Evolutionary conservation across 2,797 vertebrate species (phyloP), one percentile per base, ranked within the genome.

Genomic region (Chaunax sp.): DNA sequence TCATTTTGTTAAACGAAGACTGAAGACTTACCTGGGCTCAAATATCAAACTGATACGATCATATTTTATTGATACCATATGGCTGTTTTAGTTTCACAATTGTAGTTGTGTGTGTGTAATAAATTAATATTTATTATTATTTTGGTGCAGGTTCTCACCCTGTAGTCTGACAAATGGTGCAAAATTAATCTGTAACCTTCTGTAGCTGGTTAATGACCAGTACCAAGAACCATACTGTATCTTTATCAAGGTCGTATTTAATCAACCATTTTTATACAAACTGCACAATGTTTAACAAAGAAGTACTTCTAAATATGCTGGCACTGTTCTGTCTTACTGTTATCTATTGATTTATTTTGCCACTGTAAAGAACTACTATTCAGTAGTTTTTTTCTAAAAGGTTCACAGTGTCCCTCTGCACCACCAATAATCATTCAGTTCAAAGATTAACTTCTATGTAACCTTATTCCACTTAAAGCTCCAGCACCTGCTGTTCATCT

Each of bases 401-500:
- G 3, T 18, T n/a, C n/a, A 15, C 2, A 14, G 14, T 15, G 28
- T 30, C 9, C 5, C 9, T 30, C 15, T 40, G 5, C 20, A 10
- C 0, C 19, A 30, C 12, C 12, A 12, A 8, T 11, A 30, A 2
- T 30, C 9, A 28, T 25, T 0, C 13, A 20, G 9, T 14, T 19
- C 8, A 15, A 20, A 60, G 43, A 25, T 5, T 22, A 52, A 63
- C n/a, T 37, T 33, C 11, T 3, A 0, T 13, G 23, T 57, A 2
- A 9, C 33, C 35, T 47, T 33, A 28, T 20, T 38, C 8, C 16
- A 35, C 14, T 43, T 26, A 19, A 13, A 19, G 30, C 16, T 22
- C 1, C n/a, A 8, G 11, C 16, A 58, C 26, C 41, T 52, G 37
- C 30, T 19, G 14, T 6, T 7, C 78, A 87, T 52, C 83, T 83